Conservation (phyloP, 2,888 invertebrate genomes). For the Gandaritis pyraliata region DNA sequence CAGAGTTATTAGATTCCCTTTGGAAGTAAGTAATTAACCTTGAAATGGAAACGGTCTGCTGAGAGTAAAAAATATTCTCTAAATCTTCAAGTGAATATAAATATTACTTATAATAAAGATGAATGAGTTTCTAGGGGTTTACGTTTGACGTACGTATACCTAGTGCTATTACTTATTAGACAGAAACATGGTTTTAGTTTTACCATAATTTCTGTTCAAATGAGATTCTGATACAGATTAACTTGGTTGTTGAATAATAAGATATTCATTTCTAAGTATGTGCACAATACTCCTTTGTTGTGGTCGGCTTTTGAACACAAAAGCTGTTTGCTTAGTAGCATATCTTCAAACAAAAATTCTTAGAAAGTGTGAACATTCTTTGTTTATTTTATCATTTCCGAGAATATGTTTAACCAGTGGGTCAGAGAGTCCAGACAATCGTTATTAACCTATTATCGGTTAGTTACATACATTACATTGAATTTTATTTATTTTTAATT, state of each 20-base stretch:
- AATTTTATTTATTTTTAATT: no score
- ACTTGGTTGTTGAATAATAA: conserved; percentile 2
- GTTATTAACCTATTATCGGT: conserved; percentile 10
- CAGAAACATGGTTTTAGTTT: conserved; percentile 6
- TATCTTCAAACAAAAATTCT: conserved; percentile 37
- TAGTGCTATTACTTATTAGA: conserved; percentile 12
- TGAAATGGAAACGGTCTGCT: conserved; percentile 10
- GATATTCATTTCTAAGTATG: conserved; percentile 28
- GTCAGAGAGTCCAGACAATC: conserved; percentile 1
- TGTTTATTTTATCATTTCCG: conserved; percentile 31
- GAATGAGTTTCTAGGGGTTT: conserved; percentile 4
- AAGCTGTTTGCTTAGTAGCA: conserved; percentile 24
- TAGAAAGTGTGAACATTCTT: conserved; percentile 35
- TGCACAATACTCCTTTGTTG: conserved; percentile 38
- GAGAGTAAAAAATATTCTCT: not conserved
- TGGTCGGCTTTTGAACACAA: conserved; percentile 30
- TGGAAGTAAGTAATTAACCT: conserved; percentile 20
- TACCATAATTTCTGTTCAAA: not conserved
- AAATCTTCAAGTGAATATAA: not conserved
- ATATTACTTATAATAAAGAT: not conserved
- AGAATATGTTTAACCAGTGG: conserved; percentile 27
- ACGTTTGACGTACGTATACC: not conserved
- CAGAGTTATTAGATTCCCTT: conserved; percentile 6
- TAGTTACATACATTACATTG: conserved; percentile 7
- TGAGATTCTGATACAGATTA: not conserved